Evolutionary conservation across 2,888 invertebrate species (phyloP), one percentile per base, ranked within the genome.

Genomic region (Xiphydria camelus): DNA sequence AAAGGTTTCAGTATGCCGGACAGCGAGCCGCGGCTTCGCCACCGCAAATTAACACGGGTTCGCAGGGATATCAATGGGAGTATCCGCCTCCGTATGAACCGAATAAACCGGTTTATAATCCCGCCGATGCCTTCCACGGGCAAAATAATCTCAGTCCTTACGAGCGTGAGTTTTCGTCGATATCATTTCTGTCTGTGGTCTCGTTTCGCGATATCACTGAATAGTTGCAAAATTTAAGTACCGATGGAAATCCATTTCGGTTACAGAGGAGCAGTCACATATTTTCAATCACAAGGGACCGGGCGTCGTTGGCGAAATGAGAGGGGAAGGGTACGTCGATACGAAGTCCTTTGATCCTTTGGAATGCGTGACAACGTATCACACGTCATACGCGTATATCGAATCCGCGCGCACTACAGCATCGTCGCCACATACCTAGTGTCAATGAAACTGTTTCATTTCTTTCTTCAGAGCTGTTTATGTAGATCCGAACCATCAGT

Each of bases 241-340:
- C 10, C 14, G 14, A 29, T 12, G 14, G n/a, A n/a, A n/a, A n/a
- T n/a, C n/a, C n/a, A n/a, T n/a, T n/a, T 29, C 29, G 23, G 19
- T 44, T 23, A 29, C 22, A 44, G 43, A 12, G n/a, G 68, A 69
- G 35, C 65, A 68, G 26, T 57, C 67, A 3, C 56, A 57, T 35
- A 69, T 70, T 50, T 73, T 72, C 39, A 70, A 66, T 45, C 71
- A 68, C 25, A 72, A 71, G 41, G 64, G 60, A 41, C 51, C 66
- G 2, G 60, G 66, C 12, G 59, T 71, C 3, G 51, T 66, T 15
- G 59, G 55, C 5, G 65, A 70, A 49, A 61, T 56, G 49, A 59
- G 47, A 29, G 49, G 36, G 19, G 57, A 61, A 17, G 51, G 55
- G 68, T 67, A 55, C 18, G 34, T 34, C 1, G 10, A 18, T 34